Conservation (phyloP, 2,797 vertebrate genomes). For the Dendrocincla tyrannina region DNA sequence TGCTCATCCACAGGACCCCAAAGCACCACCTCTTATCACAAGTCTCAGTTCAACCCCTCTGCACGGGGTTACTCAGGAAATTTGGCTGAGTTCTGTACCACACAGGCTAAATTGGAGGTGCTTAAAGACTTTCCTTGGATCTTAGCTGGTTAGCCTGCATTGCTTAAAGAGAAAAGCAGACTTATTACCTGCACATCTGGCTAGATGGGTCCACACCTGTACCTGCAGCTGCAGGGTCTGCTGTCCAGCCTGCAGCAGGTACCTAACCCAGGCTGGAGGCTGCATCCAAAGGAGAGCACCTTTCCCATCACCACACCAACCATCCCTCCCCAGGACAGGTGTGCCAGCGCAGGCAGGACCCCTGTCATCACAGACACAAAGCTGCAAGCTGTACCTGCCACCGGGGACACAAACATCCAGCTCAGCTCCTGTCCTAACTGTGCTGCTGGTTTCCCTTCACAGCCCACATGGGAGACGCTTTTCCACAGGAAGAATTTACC, state of each 20-base stretch:
- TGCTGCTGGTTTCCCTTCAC: neutral
- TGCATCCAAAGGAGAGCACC: neutral
- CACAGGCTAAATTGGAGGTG: accelerated
- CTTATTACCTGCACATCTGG: neutral
- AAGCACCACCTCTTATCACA: neutral
- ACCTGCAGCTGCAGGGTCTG: neutral
- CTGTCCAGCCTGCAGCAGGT: neutral
- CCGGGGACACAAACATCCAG: neutral
- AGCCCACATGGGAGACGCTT: accelerated
- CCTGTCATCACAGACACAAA: neutral
- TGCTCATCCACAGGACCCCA: neutral
- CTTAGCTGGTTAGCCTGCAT: neutral
- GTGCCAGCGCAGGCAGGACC: neutral
- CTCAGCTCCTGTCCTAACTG: neutral
- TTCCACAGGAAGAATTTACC: neutral
- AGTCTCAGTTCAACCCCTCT: neutral
- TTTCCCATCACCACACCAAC: neutral
- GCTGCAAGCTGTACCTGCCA: neutral
- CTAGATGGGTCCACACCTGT: neutral
- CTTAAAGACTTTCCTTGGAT: neutral
- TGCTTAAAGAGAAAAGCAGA: neutral
- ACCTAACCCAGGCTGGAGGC: neutral
- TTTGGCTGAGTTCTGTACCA: neutral
- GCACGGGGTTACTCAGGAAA: neutral
- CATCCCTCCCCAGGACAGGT: neutral